Conservation (phyloP, 2,797 vertebrate species). For the Scolopax bukidnonensis region DNA sequence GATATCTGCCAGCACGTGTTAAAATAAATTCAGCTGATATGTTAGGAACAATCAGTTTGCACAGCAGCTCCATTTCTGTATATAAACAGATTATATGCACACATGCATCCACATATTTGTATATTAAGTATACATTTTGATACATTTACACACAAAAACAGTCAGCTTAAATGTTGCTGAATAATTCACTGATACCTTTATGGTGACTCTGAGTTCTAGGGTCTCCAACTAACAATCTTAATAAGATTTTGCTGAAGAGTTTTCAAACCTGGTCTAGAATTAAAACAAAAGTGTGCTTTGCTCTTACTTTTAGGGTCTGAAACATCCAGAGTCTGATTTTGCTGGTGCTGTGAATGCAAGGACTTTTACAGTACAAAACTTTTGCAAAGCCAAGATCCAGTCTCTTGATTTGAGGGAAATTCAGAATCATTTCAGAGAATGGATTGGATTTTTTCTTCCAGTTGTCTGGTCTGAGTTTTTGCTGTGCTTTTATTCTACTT, state of each 20-base stretch:
- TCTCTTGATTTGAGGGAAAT: not conserved
- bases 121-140: not conserved
- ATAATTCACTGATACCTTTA: not conserved
- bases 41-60: not conserved
- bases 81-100: not conserved
- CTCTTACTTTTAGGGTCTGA: not conserved
- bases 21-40: constrained; percentile 4
- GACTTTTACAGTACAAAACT: not conserved
- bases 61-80: not conserved
- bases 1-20: not conserved
- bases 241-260: not conserved
- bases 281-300: not conserved
- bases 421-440: not conserved
- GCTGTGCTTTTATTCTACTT: not conserved
- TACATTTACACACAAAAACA: not conserved
- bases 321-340: not conserved
- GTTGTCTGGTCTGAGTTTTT: not conserved
- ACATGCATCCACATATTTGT: not conserved
- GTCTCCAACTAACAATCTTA: not conserved
- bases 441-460: not conserved
- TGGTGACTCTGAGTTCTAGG: not conserved
- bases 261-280: not conserved
- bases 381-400: not conserved
- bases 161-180: not conserved
- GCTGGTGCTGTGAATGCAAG: not conserved